Evolutionary conservation across 1,140 invertebrate genomes (phyloP).

Genomic region (Dendrolimus punctatus): DNA sequence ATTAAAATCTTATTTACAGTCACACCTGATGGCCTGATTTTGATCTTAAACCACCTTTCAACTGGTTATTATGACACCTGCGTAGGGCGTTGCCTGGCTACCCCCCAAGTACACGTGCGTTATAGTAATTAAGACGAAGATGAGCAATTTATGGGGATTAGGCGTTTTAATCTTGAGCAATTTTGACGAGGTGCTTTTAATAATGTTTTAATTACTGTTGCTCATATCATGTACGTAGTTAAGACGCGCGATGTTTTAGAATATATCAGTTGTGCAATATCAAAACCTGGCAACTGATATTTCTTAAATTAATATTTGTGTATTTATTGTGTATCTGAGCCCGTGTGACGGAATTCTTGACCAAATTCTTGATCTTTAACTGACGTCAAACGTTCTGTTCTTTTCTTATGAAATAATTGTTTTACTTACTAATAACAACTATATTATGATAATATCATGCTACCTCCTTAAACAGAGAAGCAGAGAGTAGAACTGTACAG

Average conservation of each 20-base stretch:
- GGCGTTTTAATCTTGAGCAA: slow-evolving; percentile 40
- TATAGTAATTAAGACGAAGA: slow-evolving; percentile 42
- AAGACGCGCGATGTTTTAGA: no score
- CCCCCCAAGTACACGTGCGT: slow-evolving; percentile 28
- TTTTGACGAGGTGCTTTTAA: neutral
- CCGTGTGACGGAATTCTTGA: no score
- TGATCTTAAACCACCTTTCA: neutral
- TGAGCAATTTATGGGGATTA: slow-evolving; percentile 57
- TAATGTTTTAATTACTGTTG: neutral
- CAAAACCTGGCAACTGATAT: no score
- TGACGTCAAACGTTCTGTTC: no score
- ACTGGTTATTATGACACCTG: slow-evolving; percentile 23
- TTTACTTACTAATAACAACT: no score
- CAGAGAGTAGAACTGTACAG: neutral
- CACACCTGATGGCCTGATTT: neutral
- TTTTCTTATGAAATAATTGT: no score
- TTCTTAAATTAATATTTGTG: no score
- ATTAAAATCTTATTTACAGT: neutral
- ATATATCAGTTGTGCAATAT: no score
- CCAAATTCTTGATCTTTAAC: no score
- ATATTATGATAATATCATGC: no score
- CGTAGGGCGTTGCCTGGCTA: slow-evolving; percentile 44
- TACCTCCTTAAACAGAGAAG: no score
- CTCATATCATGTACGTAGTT: neutral
- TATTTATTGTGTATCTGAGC: no score